Evolutionary conservation across 1,140 invertebrate species (phyloP).

Genomic region (Macrocentrus cingulum): DNA sequence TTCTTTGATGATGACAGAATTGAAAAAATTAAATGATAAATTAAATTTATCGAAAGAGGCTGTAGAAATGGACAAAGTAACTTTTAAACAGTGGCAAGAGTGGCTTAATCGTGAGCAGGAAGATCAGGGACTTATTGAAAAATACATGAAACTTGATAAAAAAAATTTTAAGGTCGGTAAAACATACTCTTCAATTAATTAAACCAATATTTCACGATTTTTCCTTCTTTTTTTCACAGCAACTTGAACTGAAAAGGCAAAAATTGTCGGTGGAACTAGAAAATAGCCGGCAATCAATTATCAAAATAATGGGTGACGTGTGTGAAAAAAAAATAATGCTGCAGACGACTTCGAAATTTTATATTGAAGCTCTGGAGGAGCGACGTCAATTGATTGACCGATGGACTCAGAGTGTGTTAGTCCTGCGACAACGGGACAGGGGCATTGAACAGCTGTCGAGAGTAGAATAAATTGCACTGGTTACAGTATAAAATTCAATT

Average conservation of each 20-base stretch:
- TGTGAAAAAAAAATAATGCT: conserved; percentile 49
- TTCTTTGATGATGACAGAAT: conserved; percentile 42
- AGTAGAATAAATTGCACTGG: conserved; percentile 34
- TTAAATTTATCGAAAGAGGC: conserved; percentile 62
- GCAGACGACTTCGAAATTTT: conserved; percentile 49
- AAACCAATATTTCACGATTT: neutral
- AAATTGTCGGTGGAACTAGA: conserved; percentile 45
- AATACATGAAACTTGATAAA: conserved; percentile 66
- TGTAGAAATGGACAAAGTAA: conserved; percentile 65
- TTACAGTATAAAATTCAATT: too few species aligned
- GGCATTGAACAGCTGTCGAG: conserved; percentile 37
- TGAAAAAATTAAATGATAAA: conserved; percentile 58
- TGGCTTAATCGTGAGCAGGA: conserved; percentile 63
- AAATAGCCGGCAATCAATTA: conserved; percentile 34
- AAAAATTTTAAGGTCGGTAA: conserved; percentile 63
- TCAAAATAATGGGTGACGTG: conserved; percentile 42
- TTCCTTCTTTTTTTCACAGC: conserved; percentile 36
- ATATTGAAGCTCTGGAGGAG: conserved; percentile 47
- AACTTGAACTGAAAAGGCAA: conserved; percentile 52
- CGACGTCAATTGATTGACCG: conserved; percentile 50
- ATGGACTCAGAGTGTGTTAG: conserved; percentile 49
- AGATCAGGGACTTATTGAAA: conserved; percentile 65
- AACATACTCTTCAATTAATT: conserved; percentile 3
- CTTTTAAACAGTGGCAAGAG: conserved; percentile 65
- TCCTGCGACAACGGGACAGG: conserved; percentile 48